Base-by-base conservation (phyloP, 2,113 vertebrate genomes). In the Prionailurus bengalensis region DNA sequence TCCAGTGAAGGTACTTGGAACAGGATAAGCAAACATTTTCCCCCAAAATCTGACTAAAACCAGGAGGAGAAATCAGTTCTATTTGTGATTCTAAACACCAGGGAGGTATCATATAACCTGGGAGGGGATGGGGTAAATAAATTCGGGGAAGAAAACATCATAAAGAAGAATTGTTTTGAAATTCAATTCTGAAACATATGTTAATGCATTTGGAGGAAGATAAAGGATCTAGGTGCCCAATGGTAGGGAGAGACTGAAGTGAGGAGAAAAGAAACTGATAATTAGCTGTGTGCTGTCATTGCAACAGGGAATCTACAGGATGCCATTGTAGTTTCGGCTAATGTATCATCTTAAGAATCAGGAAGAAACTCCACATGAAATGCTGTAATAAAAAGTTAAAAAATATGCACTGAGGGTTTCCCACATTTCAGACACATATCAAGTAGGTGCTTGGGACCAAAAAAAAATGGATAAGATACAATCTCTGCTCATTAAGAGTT, bases 161-260 rank as follows among this genome's bases (percentile, higher is more conserved):
- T 21, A 76, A 65, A 97, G 29, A 93, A 83, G 58, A 93, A 36
- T 16, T 53, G 48, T 96, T 96, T 96, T 61, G 61, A 95, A 92
- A 95, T 91, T 97, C 53, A 89, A n/a, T 88, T 94, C 17, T 11
- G 17, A 89, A 89, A 86, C 48, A 58, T 58, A 53, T 51, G 42
- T 81, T 68, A 63, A 84, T 91, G 31, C 39, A 94, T 33, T 91
- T 48, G 39, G 86, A 91, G 39, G 39, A 68, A 63, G 53, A 68
- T 23, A 55, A 63, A 96, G 66, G 36, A 65, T 25, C 14, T 70
- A 85, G 42, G 70, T 76, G 45, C 39, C 82, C 89, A 89, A 29
- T 31, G 48, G 55, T 55, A 16, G 33, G 25, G 70, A 78, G 51
- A 95, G 94, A 79, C 48, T 51, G 61, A 93, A 63, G 53, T 13